Evolutionary conservation across 2,797 vertebrate genomes (phyloP), one percentile per base, ranked within the genome.

Genomic region (Darevskia nairensis): DNA sequence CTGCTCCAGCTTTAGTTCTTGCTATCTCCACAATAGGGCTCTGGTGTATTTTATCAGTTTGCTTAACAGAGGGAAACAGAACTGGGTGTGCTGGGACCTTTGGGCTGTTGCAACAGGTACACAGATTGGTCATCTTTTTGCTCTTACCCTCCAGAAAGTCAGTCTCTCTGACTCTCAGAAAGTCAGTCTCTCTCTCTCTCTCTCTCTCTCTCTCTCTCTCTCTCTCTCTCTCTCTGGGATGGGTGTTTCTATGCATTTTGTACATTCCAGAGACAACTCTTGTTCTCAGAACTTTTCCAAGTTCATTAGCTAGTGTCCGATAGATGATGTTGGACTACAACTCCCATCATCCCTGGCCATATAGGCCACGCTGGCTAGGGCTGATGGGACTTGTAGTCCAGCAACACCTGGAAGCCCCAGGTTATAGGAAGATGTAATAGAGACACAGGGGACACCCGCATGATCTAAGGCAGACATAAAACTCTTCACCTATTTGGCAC

Each of bases 21-120:
- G 19, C 72, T 85, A 44, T 90, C 83, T 85, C 86, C 61, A 29
- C 39, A 7, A 7, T 23, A 46, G 64, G 44, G 2, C 86, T 35
- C 76, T 8, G 19, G 4, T 19, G 29, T 35, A n/a, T 75, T 55
- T 74, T 85, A 88, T 90, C 82, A 71, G 86, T 88, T 90, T 88
- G 78, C 46, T 85, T 76, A 88, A 64, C n/a, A 79, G 55, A 19
- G n/a, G 32, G 66, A 68, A 84, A 75, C n/a, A 88, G 68, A 27
- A 3, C 13, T 39, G 71, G 77, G 86, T 17, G 72, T 44, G 39
- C 46, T 74, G 25, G 61, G 44, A 84, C 21, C 72, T n/a, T 68
- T 35, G 29, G 71, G 78, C 86, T 88, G 35, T 77, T 3, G 11
- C 46, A 59, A 44, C 8, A 55, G 44, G n/a, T 10, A 55, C 71